A percentile compares a stretch with the other conserved stretches of the same genome.
These are phyloP conservation scores for Scaptomyza montana DNA, from an alignment of 1,140 invertebrate genomes.

Conservation along the genomic window DNA sequence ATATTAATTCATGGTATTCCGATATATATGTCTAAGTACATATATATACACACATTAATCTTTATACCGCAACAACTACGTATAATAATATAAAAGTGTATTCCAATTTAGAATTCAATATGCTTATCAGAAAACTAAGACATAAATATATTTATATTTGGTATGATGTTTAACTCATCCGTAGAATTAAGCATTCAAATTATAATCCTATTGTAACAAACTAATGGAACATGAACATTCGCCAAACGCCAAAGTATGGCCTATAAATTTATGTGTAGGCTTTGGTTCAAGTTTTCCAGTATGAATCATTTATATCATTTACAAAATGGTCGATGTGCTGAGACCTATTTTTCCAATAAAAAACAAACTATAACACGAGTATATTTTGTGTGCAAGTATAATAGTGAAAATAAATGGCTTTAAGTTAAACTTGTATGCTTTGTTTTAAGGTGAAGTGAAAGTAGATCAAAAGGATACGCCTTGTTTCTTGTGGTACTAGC, in stretches of 20 bases:
- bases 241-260: conserved; percentile 53
- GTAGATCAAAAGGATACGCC: background rate
- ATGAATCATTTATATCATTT: conserved; percentile 47
- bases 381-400: conserved; percentile 8
- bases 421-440: background rate
- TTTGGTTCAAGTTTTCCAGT: conserved; percentile 46
- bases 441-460: background rate
- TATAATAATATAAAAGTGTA: conserved; percentile 35
- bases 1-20: conserved; percentile 35
- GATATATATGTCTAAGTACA: conserved; percentile 25
- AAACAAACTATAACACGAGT: background rate
- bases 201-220: conserved; percentile 15
- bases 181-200: conserved; percentile 13
- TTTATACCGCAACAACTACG: conserved; percentile 8
- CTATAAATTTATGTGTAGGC: conserved; percentile 31
- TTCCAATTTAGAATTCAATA: conserved; percentile 58
- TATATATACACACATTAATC: conserved; percentile 16
- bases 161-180: conserved; percentile 26
- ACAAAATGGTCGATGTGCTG: conserved; percentile 12
- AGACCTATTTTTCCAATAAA: conserved; percentile 11
- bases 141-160: conserved; percentile 17
- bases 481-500: no score
- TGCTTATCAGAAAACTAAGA: conserved; percentile 8
- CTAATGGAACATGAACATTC: conserved; percentile 46
- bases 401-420: conserved; percentile 7